phyloP scores from a whole-genome alignment of 2,797 vertebrate genomes.

The Tinamus major region DNA sequence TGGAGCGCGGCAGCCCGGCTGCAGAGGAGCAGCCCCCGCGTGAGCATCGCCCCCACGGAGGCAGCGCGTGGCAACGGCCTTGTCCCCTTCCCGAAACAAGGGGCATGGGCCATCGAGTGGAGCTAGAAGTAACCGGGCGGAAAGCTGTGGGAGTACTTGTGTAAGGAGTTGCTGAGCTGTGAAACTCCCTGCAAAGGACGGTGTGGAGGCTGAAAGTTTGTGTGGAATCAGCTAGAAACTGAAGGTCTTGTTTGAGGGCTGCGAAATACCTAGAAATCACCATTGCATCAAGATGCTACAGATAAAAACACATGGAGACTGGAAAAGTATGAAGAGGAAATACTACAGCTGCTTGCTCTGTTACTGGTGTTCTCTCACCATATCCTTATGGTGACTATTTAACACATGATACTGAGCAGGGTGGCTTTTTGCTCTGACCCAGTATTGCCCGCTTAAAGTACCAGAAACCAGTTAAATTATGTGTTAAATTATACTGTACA shows the following conservation, averaged over 20 bases:
- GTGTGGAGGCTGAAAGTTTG: not conserved
- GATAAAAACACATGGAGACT: not conserved
- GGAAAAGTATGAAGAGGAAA: conserved; percentile 18
- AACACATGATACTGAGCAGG: conserved; percentile 50
- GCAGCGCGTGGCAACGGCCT: not conserved
- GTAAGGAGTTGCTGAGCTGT: not conserved
- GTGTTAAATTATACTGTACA: not conserved
- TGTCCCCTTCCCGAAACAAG: not conserved
- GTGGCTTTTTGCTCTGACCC: conserved; percentile 18
- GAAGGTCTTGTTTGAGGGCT: not conserved
- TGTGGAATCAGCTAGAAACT: not conserved
- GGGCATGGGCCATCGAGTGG: not conserved
- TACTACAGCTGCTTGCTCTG: conserved; percentile 31
- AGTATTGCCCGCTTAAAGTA: not conserved
- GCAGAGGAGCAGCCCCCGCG: not conserved
- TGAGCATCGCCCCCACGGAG: not conserved
- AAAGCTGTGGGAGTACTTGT: not conserved
- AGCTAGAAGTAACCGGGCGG: not conserved
- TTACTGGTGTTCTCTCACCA: conserved; percentile 14
- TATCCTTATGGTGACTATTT: conserved; percentile 29
- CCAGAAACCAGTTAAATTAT: not conserved
- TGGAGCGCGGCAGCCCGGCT: not conserved
- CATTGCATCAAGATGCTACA: not conserved
- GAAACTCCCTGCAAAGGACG: not conserved
- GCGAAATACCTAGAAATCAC: not conserved